phyloP scores from a whole-genome alignment of 2,797 vertebrate species.

The Ctenopoma multispine region DNA sequence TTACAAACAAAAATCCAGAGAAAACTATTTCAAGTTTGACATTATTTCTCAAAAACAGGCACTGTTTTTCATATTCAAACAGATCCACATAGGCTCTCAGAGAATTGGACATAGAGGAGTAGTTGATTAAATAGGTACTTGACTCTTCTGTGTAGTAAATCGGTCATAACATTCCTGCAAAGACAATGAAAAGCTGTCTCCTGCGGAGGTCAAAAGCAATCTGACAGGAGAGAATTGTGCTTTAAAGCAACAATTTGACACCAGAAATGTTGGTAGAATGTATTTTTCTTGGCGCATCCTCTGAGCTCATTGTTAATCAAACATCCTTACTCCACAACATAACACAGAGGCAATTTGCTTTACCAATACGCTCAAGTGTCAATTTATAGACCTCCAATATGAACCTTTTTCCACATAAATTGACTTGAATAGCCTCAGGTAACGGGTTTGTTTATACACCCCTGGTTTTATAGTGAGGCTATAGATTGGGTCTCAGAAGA shows the following conservation, averaged over 20 bases:
- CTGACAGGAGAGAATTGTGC: conserved; percentile 16
- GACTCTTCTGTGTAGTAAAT: conserved; percentile 21
- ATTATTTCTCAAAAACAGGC: too few species aligned
- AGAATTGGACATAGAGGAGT: background rate
- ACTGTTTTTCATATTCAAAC: background rate
- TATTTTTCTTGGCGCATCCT: conserved; percentile 1
- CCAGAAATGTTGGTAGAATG: conserved; percentile 4
- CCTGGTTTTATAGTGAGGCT: background rate
- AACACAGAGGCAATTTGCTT: background rate
- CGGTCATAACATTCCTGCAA: conserved; percentile 1
- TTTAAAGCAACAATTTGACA: background rate
- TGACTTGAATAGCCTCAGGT: conserved; percentile 3
- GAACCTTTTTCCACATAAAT: background rate
- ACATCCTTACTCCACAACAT: background rate
- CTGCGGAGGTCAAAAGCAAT: conserved; percentile 33
- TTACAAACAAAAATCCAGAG: too few species aligned
- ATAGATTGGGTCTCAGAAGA: conserved; percentile 15
- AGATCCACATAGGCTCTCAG: background rate
- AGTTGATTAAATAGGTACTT: conserved; percentile 41
- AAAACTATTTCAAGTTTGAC: too few species aligned
- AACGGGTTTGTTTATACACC: conserved; percentile 16
- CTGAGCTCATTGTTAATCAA: conserved; percentile 4
- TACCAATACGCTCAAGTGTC: background rate
- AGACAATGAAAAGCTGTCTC: conserved; percentile 6
- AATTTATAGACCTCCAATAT: background rate